Conservation (phyloP, 2,797 vertebrate species). For the Enteromius argenteus region DNA sequence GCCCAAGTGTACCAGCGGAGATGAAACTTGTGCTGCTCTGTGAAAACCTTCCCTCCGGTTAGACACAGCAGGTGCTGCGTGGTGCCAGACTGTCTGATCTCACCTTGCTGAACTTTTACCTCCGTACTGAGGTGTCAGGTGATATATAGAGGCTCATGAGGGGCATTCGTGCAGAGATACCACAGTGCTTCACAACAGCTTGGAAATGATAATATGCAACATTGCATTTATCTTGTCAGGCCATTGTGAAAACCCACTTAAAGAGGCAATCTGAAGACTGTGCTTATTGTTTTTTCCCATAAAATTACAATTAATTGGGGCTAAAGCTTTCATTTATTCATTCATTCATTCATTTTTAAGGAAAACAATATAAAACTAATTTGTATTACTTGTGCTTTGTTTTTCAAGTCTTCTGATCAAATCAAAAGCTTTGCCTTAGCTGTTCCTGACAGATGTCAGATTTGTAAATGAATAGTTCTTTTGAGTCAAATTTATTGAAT, state of each 20-base stretch:
- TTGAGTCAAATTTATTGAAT: neutral
- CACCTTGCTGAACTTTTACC: constrained; percentile 44
- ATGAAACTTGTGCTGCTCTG: constrained; percentile 33
- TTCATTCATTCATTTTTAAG: neutral
- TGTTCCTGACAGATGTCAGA: neutral
- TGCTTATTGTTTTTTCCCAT: neutral
- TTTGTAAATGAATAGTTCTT: neutral
- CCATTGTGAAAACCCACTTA: neutral
- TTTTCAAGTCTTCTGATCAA: neutral
- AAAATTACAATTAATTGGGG: neutral
- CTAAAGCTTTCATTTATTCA: neutral
- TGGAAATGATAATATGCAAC: constrained; percentile 28
- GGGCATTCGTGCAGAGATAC: constrained; percentile 26
- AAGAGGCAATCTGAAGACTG: neutral
- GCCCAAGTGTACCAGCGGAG: constrained; percentile 15
- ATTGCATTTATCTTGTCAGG: neutral
- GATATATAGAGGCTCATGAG: constrained; percentile 20
- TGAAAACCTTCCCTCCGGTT: constrained; percentile 35
- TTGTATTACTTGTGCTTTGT: too few species aligned
- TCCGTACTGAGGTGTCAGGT: constrained; percentile 40
- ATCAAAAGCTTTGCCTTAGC: neutral
- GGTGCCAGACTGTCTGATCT: constrained; percentile 34
- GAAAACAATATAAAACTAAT: neutral
- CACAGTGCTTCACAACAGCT: neutral
- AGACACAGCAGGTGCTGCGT: constrained; percentile 42